Evolutionary conservation across 2,888 invertebrate genomes (phyloP).

Genomic region (Coecobrya sp.): DNA sequence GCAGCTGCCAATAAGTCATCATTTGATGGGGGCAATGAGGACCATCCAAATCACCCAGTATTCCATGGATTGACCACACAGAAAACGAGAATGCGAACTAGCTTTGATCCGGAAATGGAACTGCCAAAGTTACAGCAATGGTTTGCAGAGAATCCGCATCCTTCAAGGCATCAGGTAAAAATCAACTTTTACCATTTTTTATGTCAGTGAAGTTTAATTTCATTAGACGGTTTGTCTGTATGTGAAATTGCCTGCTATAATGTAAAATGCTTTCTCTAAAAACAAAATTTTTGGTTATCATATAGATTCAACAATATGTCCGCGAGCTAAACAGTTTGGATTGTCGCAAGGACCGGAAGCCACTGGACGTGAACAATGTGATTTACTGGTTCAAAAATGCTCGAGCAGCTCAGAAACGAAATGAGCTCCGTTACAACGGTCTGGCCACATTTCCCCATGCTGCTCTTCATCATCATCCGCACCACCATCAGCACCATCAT

Average conservation of each 20-base stretch:
- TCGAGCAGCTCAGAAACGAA: conserved; percentile 97
- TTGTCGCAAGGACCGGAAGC: conserved; percentile 96
- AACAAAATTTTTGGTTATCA: too few relatives aligned
- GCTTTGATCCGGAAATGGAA: conserved; percentile 98
- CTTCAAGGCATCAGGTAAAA: conserved; percentile 95
- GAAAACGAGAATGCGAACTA: conserved; percentile 98
- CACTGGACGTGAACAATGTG: conserved; percentile 97
- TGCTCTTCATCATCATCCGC: conserved; percentile 85
- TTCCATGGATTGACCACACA: conserved; percentile 89
- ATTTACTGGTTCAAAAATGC: conserved; percentile 99
- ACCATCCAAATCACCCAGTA: conserved; percentile 86
- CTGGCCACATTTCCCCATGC: conserved; percentile 87
- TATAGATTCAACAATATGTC: conserved; percentile 96
- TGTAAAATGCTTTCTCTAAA: too few relatives aligned
- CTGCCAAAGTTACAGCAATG: conserved; percentile 95
- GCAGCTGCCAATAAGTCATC: conserved; percentile 87
- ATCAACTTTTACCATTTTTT: too few relatives aligned
- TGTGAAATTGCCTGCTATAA: too few relatives aligned
- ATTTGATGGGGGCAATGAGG: conserved; percentile 84
- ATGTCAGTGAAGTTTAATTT: too few relatives aligned
- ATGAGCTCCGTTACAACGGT: conserved; percentile 90
- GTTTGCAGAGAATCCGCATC: conserved; percentile 98
- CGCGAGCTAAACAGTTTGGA: conserved; percentile 97
- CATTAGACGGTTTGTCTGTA: too few relatives aligned
- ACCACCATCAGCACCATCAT: conserved; percentile 61